A percentile compares a stretch with the other conserved stretches of the same genome.
Evolutionary conservation across 2,888 invertebrate species (phyloP).

Genomic region (Trichogramma dendrolimi): DNA sequence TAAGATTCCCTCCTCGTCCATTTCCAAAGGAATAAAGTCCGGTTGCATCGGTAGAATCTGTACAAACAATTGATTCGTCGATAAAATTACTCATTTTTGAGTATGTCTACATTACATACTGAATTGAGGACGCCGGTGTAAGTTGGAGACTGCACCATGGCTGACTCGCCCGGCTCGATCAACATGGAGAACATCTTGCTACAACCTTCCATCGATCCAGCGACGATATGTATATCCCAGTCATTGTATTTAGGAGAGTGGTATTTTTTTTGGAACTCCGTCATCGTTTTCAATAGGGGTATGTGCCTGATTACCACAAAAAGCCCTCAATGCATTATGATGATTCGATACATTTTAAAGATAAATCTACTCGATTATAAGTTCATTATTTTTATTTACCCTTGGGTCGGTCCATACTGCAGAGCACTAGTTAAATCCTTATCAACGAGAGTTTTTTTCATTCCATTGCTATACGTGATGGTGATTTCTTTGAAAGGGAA

Average conservation of each 20-base stretch:
- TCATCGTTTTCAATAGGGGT: conserved; percentile 59
- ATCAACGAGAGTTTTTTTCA: conserved; percentile 55
- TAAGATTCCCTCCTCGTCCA: conserved; percentile 66
- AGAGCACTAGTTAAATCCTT: conserved; percentile 61
- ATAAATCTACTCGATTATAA: not conserved
- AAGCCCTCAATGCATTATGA: not conserved
- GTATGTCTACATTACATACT: conserved; percentile 38
- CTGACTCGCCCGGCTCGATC: conserved; percentile 63
- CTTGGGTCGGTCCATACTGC: conserved; percentile 72
- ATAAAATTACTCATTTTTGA: not conserved
- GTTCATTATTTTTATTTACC: conserved; percentile 52
- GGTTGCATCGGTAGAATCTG: conserved; percentile 66
- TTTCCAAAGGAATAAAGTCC: conserved; percentile 62
- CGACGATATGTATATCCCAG: conserved; percentile 63
- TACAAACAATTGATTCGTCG: conserved; percentile 25
- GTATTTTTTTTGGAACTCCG: conserved; percentile 59
- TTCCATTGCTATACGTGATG: conserved; percentile 58
- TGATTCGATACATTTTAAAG: not conserved
- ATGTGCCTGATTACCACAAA: conserved; percentile 53
- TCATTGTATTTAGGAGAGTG: conserved; percentile 62
- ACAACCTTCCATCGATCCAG: conserved; percentile 73
- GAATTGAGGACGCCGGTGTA: conserved; percentile 62
- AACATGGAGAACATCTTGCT: conserved; percentile 69
- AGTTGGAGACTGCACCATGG: conserved; percentile 65
- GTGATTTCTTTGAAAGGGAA: conserved; percentile 64